phyloP scores from a whole-genome alignment of 2,888 invertebrate genomes.

The Mimachlamys varia region DNA sequence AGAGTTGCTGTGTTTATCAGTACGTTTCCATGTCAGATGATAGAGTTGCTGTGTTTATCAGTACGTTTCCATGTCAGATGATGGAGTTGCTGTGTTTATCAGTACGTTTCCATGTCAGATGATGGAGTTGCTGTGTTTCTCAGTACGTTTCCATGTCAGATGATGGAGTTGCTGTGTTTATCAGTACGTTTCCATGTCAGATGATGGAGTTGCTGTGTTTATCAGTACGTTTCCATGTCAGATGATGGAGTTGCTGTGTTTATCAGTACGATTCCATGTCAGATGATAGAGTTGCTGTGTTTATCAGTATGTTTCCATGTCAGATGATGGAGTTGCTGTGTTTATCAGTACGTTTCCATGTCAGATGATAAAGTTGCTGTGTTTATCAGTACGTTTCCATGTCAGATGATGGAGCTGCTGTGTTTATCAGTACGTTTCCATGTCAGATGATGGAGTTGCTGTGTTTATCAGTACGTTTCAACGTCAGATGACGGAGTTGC shows the following conservation, averaged over 20 bases:
- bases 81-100: conserved; percentile 90
- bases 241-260: conserved; percentile 88
- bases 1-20: conserved; percentile 88
- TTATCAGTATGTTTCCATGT: too few species aligned
- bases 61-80: conserved; percentile 60
- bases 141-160: conserved; percentile 58
- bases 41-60: conserved; percentile 90
- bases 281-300: conserved; percentile 88
- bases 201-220: conserved; percentile 88
- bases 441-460: conserved; percentile 86
- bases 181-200: conserved; percentile 57
- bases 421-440: conserved; percentile 80
- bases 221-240: conserved; percentile 51
- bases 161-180: conserved; percentile 89
- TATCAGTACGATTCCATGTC: neutral
- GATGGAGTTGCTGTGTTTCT: conserved; percentile 89
- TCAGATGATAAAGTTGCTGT: conserved; percentile 87
- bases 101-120: conserved; percentile 59
- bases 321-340: conserved; percentile 88
- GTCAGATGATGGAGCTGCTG: conserved; percentile 86
- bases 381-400: conserved; percentile 76
- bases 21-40: conserved; percentile 61
- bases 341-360: too few species aligned
- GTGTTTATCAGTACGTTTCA: conserved; percentile 81
- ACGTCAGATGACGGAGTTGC: conserved; percentile 84